A percentile compares a stretch with the other conserved stretches of the same genome.
phyloP scores from a whole-genome alignment of 2,797 vertebrate genomes.

The Steatocranus sp. region DNA sequence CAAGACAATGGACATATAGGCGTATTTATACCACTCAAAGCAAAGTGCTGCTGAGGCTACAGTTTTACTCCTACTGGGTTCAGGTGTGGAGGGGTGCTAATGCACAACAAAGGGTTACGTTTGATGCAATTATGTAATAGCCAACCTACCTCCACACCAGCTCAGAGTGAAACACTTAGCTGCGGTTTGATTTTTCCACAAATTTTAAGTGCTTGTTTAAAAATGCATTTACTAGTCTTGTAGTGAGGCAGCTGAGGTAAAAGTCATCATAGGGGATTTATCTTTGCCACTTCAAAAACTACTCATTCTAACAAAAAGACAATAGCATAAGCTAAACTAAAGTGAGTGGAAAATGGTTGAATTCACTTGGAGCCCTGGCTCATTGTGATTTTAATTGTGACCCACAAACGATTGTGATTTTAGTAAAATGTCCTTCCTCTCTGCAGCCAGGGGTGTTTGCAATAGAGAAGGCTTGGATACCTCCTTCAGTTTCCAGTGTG shows the following conservation, averaged over 20 bases:
- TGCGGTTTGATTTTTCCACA: slow-evolving; percentile 8
- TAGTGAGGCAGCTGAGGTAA: background rate
- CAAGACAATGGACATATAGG: slow-evolving; percentile 59
- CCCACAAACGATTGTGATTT: background rate
- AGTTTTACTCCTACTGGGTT: slow-evolving; percentile 65
- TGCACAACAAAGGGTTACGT: slow-evolving; percentile 46
- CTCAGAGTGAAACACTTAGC: slow-evolving; percentile 24
- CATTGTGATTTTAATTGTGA: background rate
- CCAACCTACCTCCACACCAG: slow-evolving; percentile 28
- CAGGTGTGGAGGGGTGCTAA: slow-evolving; percentile 54
- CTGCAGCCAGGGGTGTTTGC: background rate
- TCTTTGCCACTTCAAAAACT: background rate
- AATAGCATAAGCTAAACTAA: background rate
- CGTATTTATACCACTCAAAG: slow-evolving; percentile 55
- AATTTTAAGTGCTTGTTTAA: background rate
- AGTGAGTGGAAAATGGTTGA: background rate
- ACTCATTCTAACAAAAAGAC: background rate
- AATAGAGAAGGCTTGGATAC: background rate
- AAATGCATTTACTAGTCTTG: background rate
- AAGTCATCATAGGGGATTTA: background rate
- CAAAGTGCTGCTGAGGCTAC: slow-evolving; percentile 60
- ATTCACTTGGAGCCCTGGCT: background rate
- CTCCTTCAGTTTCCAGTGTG: background rate
- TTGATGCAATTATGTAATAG: slow-evolving; percentile 58
- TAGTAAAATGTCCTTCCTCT: background rate